Conservation (phyloP, 1,140 invertebrate species). For the Bombyx mandarina region DNA sequence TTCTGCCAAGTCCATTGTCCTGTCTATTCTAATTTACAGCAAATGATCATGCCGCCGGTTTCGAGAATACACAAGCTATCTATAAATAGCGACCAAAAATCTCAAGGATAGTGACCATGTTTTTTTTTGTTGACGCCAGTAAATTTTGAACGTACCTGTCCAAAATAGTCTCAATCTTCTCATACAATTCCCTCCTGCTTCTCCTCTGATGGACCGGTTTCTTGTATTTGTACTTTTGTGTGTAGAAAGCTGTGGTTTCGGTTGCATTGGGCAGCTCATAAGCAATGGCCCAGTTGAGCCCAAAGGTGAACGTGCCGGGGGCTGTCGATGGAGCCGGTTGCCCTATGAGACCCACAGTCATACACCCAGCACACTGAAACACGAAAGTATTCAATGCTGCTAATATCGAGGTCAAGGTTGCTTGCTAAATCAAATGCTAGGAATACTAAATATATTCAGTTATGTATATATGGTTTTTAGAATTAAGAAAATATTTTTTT, state of each 20-base stretch:
- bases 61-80: too few species aligned
- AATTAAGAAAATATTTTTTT: too few species aligned
- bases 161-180: slow-evolving; percentile 78
- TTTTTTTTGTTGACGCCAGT: too few species aligned
- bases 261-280: slow-evolving; percentile 82
- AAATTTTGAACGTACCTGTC: slow-evolving; percentile 73
- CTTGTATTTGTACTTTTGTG: slow-evolving; percentile 28
- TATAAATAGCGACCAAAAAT: too few species aligned
- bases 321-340: slow-evolving; percentile 55
- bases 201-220: slow-evolving; percentile 65
- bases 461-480: too few species aligned
- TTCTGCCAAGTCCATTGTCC: too few species aligned
- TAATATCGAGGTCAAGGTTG: too few species aligned
- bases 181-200: slow-evolving; percentile 74
- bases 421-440: too few species aligned
- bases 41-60: too few species aligned
- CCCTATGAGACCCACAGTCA: slow-evolving; percentile 73
- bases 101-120: too few species aligned
- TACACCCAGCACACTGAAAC: slow-evolving; percentile 38
- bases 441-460: too few species aligned
- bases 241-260: slow-evolving; percentile 64
- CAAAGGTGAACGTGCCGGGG: slow-evolving; percentile 74
- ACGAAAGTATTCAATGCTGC: not conserved
- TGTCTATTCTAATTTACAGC: too few species aligned
- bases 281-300: slow-evolving; percentile 82